Percentiles rank a stretch among this genome's conserved stretches.
phyloP scores from a whole-genome alignment of 2,888 invertebrate species.

The Schizaphis graminum region DNA sequence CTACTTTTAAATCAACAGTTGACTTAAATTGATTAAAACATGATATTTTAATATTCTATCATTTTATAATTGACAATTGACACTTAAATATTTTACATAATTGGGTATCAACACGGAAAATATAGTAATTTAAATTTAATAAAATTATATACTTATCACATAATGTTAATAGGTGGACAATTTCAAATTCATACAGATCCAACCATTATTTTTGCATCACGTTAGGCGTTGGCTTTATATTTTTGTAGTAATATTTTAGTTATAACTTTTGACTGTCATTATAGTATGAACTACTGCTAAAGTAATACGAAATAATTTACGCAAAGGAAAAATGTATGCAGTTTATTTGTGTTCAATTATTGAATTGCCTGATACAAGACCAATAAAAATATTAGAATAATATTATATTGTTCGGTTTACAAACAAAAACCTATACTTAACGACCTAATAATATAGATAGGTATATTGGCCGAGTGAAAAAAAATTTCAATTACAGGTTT shows the following conservation, averaged over 20 bases:
- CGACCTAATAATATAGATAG: neutral
- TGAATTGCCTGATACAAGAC: neutral
- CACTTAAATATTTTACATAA: neutral
- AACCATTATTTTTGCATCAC: neutral
- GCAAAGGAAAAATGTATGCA: neutral
- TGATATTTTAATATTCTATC: neutral
- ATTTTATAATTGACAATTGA: neutral
- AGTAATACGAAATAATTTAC: neutral
- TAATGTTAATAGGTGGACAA: no score
- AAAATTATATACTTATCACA: neutral
- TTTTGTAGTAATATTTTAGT: neutral
- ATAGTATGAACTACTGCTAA: neutral
- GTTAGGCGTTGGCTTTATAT: neutral
- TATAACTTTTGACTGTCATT: neutral
- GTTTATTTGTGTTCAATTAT: neutral
- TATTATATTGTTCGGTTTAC: neutral
- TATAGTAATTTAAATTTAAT: no score
- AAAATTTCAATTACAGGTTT: neutral
- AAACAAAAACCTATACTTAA: neutral
- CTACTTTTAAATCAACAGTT: neutral
- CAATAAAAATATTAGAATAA: neutral
- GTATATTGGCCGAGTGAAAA: neutral
- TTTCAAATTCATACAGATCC: no score
- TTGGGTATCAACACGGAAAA: fast-evolving
- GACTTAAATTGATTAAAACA: neutral